Percentiles rank a stretch among this genome's conserved stretches.
Evolutionary conservation across 2,113 vertebrate genomes (phyloP).

Genomic region (Amia ocellicauda): DNA sequence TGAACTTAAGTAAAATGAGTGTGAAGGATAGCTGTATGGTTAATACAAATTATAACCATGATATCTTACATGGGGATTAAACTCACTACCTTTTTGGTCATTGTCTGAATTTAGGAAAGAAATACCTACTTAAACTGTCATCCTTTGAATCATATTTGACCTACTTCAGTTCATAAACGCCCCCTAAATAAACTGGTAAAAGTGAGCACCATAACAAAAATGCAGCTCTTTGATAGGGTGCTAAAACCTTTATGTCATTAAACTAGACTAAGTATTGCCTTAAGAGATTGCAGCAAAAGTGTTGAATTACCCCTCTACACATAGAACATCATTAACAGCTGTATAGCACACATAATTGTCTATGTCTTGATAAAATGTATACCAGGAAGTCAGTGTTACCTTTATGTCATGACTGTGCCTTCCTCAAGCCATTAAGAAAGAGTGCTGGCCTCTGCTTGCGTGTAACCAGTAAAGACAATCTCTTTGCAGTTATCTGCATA

Average conservation of each 20-base stretch:
- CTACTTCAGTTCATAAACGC: too few relatives aligned
- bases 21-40: too few relatives aligned
- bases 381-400: conserved; percentile 77
- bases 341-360: conserved; percentile 12
- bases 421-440: conserved; percentile 84
- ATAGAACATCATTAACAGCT: conserved; percentile 9
- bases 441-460: conserved; percentile 86
- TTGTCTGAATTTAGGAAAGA: too few relatives aligned
- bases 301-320: conserved; percentile 29
- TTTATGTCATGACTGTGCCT: conserved; percentile 73
- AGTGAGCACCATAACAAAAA: too few relatives aligned
- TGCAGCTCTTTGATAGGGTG: too few relatives aligned
- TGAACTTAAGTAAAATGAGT: conserved; percentile 5
- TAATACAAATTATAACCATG: too few relatives aligned
- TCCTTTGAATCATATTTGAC: too few relatives aligned
- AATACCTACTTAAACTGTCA: too few relatives aligned
- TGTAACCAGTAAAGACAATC: conserved; percentile 92
- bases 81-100: too few relatives aligned
- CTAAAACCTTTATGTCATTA: too few relatives aligned
- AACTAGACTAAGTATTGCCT: background rate
- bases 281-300: conserved; percentile 1
- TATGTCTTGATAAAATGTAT: conserved; percentile 47
- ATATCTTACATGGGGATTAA: too few relatives aligned
- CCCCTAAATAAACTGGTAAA: too few relatives aligned
- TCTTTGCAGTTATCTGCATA: conserved; percentile 95